Conservation (phyloP, 2,113 vertebrate genomes). For the Elephas maximus region DNA sequence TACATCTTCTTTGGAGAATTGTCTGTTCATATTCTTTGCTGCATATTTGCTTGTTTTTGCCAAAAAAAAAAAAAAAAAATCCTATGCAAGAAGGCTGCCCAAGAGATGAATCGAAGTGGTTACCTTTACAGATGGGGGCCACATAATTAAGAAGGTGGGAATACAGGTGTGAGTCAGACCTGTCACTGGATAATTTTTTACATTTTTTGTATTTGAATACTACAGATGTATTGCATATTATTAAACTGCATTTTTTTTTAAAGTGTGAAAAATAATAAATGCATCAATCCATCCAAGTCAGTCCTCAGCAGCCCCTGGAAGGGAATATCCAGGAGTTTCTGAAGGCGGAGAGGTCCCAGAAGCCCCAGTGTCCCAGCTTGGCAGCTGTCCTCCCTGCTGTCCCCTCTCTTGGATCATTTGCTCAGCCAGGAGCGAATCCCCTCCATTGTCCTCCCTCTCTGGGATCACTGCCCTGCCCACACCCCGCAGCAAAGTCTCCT, state of each 20-base stretch:
- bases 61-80: neutral
- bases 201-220: neutral
- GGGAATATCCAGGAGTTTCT: neutral
- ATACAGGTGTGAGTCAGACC: neutral
- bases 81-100: neutral
- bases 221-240: neutral
- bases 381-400: neutral
- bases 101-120: neutral
- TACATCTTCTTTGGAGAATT: neutral
- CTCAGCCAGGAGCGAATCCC: too few relatives aligned
- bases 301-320: neutral
- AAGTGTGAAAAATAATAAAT: neutral
- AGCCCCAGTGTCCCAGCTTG: neutral
- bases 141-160: neutral
- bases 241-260: neutral
- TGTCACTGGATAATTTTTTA: neutral
- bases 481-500: neutral
- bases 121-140: neutral
- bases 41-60: neutral
- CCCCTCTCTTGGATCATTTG: neutral
- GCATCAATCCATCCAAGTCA: neutral
- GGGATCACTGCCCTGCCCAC: accelerated
- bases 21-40: neutral
- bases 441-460: neutral
- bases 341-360: neutral